These are phyloP conservation scores for Dicrurus megarhynchus DNA, from an alignment of 2,113 vertebrate genomes.

Conservation along the genomic window DNA sequence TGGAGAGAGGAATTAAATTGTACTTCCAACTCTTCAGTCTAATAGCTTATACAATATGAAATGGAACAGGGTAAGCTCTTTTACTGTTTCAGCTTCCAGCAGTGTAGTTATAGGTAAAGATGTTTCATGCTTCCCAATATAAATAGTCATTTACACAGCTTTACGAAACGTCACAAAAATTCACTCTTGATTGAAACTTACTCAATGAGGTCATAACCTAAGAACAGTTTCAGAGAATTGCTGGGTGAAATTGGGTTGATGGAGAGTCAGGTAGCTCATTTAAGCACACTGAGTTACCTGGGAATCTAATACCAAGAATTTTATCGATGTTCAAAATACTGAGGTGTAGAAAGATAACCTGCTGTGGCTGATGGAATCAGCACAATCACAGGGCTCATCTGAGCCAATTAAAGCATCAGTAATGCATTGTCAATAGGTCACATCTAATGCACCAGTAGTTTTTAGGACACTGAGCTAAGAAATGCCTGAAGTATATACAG, in stretches of 20 bases:
- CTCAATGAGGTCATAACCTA: constrained; percentile 5
- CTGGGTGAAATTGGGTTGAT: neutral
- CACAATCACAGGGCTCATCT: neutral
- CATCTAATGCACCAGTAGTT: neutral
- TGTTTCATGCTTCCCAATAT: neutral
- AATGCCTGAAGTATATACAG: neutral
- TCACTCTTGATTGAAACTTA: constrained; percentile 16
- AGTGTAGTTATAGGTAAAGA: neutral
- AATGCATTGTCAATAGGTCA: neutral
- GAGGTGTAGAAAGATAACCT: neutral
- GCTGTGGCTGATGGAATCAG: neutral
- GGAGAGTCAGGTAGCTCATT: neutral
- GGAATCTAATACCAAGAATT: neutral
- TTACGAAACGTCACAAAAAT: neutral
- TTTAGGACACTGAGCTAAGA: neutral
- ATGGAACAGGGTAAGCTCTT: neutral
- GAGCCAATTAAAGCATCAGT: neutral
- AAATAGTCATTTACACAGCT: neutral
- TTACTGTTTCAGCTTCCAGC: constrained; percentile 3
- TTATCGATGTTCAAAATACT: neutral
- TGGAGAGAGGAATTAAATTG: constrained; percentile 21
- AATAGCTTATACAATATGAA: constrained; percentile 23
- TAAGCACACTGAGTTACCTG: neutral
- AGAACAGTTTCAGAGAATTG: neutral
- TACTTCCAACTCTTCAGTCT: neutral